Evolutionary conservation across 2,797 vertebrate genomes (phyloP), one percentile per base, ranked within the genome.

Genomic region (Spinus pinus): DNA sequence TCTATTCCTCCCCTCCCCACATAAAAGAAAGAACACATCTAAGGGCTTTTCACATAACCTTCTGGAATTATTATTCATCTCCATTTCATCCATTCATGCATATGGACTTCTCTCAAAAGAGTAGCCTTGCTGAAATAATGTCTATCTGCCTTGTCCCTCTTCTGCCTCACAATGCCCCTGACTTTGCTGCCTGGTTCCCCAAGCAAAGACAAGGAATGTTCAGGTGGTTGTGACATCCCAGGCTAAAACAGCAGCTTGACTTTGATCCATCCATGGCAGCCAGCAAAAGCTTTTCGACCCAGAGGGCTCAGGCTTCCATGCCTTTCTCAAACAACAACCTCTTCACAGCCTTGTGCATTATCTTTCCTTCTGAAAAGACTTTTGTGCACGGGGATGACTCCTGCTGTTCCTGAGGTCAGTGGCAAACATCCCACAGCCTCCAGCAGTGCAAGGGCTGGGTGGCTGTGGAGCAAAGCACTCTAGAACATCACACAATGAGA

Each of bases 281-380:
- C 70, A 87, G 57, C 44, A 90, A 91, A 88, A 94, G 33, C 42
- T 71, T 87, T 89, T 83, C 0, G 0, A 46, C 27, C 0, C 0
- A 46, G 3, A 4, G 7, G 16, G 33, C 72, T 92, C 54, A 92
- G 44, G 44, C 69, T 88, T 81, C 88, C 82, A 51, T 0, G 27
- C 51, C 53, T 82, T 56, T 69, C 70, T 88, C 62, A 60, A 83
- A 88, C 74, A 92, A 65, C 27, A 58, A 28, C 30, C 49, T 90
- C 51, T 91, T 70, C 73, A 60, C 13, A 86, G 67, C 33, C 35
- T 88, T 95, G 70, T 90, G 80, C 62, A 86, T 94, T 96, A 86
- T 94, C 54, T 88, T 86, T 64, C 30, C 21, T 77, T 81, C 89
- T 95, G 82, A 95, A 96, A 97, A 88, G 89, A 54, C 91, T 91